phyloP scores from a whole-genome alignment of 2,113 vertebrate genomes.

The Aix galericulata region DNA sequence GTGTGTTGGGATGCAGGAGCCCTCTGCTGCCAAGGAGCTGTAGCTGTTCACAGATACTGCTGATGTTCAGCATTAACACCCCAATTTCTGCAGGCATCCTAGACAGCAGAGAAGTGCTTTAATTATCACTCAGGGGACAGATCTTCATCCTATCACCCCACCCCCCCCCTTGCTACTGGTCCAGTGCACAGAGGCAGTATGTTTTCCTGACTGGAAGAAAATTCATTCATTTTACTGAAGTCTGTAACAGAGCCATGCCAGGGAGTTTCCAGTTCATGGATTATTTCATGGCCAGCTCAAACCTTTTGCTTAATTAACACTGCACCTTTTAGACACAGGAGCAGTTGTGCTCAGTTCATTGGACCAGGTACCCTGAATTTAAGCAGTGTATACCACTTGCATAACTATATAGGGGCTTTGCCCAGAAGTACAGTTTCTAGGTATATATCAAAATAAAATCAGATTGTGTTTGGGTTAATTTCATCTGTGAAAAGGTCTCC shows the following conservation, averaged over 20 bases:
- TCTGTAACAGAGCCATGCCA: not conserved
- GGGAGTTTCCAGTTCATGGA: not conserved
- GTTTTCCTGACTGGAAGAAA: not conserved
- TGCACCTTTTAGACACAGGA: not conserved
- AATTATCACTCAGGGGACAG: not conserved
- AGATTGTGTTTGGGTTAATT: not conserved
- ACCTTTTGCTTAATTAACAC: not conserved
- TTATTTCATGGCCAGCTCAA: not conserved
- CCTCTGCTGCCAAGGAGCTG: not conserved
- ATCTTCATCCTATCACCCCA: not conserved
- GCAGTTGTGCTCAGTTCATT: not conserved
- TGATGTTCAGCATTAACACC: not conserved
- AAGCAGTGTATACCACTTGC: not conserved
- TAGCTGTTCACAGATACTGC: not conserved
- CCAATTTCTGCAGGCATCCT: not conserved
- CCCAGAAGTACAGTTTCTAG: not conserved
- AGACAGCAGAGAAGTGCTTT: not conserved
- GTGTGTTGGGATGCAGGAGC: fast-evolving
- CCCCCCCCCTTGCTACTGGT: not conserved
- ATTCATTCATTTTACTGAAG: not conserved
- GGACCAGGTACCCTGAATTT: not conserved
- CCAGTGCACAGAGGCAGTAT: fast-evolving
- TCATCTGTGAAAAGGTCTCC: not conserved
- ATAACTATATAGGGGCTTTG: not conserved
- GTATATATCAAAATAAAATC: not conserved